phyloP scores from a whole-genome alignment of 2,113 vertebrate genomes.

The Leptosomus discolor region DNA sequence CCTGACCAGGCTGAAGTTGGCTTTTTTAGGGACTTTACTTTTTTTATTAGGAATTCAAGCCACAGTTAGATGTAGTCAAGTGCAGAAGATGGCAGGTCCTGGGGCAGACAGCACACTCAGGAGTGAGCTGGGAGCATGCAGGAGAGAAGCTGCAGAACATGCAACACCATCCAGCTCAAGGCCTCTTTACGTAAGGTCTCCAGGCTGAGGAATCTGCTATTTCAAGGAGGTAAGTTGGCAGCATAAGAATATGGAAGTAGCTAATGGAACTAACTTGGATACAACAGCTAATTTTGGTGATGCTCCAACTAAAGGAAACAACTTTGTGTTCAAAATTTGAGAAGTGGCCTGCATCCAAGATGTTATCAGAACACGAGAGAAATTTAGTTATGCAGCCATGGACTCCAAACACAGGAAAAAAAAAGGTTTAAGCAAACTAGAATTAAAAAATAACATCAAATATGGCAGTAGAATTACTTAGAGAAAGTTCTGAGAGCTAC shows the following conservation, averaged over 20 bases:
- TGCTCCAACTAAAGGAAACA: not conserved
- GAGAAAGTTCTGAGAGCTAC: not conserved
- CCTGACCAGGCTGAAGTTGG: not conserved
- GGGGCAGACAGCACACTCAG: not conserved
- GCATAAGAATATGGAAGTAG: not conserved
- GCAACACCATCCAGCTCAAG: not conserved
- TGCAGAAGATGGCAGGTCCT: not conserved
- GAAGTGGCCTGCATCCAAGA: conserved; percentile 27
- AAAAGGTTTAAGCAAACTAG: not conserved
- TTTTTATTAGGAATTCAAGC: not conserved
- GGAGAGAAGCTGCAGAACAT: not conserved
- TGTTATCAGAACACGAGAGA: not conserved
- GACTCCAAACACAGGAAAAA: not conserved
- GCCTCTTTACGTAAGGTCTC: not conserved
- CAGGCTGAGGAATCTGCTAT: not conserved
- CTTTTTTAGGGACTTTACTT: no score
- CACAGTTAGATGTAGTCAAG: fast-evolving
- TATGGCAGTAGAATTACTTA: not conserved
- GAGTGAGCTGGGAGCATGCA: not conserved
- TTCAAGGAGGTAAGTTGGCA: conserved; percentile 1
- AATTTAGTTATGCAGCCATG: not conserved
- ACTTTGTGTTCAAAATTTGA: not conserved
- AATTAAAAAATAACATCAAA: not conserved
- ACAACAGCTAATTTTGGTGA: conserved; percentile 7
- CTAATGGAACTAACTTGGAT: not conserved